Percentiles rank a stretch among this genome's conserved stretches.
Evolutionary conservation across 1,140 invertebrate genomes (phyloP).

Genomic region (Berghia stephanieae): DNA sequence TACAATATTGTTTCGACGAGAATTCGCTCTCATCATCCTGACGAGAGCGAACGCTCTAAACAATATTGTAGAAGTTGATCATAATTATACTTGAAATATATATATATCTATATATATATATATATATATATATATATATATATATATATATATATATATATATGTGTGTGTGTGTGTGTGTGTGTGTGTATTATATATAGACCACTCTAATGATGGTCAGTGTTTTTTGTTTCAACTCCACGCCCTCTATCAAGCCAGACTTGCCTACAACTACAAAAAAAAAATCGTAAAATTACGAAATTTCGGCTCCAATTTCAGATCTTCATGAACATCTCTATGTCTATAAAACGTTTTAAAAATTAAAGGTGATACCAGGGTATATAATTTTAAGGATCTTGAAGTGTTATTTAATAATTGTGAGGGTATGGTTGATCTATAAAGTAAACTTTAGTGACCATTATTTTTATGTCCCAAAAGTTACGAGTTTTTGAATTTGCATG

Average conservation of each 20-base stretch:
- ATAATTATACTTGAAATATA: too few species aligned
- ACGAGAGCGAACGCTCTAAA: too few species aligned
- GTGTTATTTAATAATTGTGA: too few species aligned
- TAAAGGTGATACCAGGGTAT: slow-evolving; percentile 75
- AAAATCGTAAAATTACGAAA: too few species aligned
- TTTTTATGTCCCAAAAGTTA: not conserved
- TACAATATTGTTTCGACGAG: not conserved
- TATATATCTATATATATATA: too few species aligned
- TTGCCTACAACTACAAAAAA: slow-evolving; percentile 60
- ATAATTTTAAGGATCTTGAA: too few species aligned
- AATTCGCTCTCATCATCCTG: not conserved
- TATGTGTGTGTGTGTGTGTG: not conserved
- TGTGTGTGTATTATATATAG: not conserved
- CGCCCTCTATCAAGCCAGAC: slow-evolving; percentile 35
- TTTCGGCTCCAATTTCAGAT: too few species aligned
- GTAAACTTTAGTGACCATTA: too few species aligned
- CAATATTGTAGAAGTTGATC: too few species aligned
- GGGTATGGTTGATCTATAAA: too few species aligned
- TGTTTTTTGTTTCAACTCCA: not conserved
- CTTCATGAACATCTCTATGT: slow-evolving; percentile 82
- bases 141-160: not conserved
- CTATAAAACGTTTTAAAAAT: slow-evolving; percentile 93
- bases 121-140: not conserved
- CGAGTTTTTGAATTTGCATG: not conserved
- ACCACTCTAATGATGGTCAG: too few species aligned